Evolutionary conservation across 1,140 invertebrate species (phyloP), one percentile per base, ranked within the genome.

Genomic region (Ostrea denselamellosa): DNA sequence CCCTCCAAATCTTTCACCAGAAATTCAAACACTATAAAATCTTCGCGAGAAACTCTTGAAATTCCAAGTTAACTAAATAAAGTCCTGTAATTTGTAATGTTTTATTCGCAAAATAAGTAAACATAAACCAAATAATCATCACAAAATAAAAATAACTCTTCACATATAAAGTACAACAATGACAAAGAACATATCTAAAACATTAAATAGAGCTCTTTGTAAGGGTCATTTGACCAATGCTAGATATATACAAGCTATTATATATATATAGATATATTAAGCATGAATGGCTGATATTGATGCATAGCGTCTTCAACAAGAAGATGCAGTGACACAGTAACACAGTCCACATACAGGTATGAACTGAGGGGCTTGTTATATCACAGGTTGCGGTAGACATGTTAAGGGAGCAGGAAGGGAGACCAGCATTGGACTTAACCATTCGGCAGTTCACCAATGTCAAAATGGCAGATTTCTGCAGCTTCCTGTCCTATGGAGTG

Each of bases 381-480:
- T 77, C 25, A 77, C 68, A 77, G 68, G 22, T 77, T 77, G 68
- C 68, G 28, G 68, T 77, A 77, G 68, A 77, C 68, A 25, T 77
- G 10, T 28, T 25, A 9, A 71, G 7, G 28, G 17, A 62, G 58
- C 8, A 10, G 28, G 5, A 34, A 2, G 28, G 34, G 34, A n/a
- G 8, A 71, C 25, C 28, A 77, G 25, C 3, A 28, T 77, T n/a
- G 25, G 9, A 8, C 8, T 88, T 82, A 90, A 8, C 89, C 86
- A 53, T 85, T 56, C 9, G 88, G 81, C 84, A 91, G 89, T 19
- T 91, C 90, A 68, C 88, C 88, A 52, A 91, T 87, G 87, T 90
- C 87, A 53, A 91, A 85, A 87, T 91, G 90, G 81, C 90, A 91
- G 22, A 91, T 88, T 82, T 91, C 90, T 12, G 82, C 85, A 51